Base-by-base conservation (phyloP, 1,140 invertebrate genomes). In the Leptinotarsa texana region DNA sequence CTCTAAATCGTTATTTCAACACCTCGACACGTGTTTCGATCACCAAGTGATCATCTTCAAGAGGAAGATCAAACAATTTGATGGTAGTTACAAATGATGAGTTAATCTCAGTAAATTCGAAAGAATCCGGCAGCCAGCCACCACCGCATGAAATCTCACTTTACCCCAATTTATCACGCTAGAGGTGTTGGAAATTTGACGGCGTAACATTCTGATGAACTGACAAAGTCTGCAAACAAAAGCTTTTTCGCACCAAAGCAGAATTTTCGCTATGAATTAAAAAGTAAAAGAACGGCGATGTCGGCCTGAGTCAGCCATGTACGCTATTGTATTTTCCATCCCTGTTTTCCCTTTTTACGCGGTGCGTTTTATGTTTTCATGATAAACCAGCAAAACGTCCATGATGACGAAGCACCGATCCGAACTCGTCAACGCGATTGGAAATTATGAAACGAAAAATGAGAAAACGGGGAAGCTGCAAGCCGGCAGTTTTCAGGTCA, bases 281-380 rank as follows among this genome's bases (percentile, higher is more conserved):
- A 57, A 57, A 57, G 51, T 57, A 57, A 57, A 57, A 57, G 51
- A 57, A n/a, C 51, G 51, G n/a, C 51, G 51, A 57, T 57, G 51
- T 17, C 51, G 51, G 4, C 51, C 51, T 57, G 51, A 57, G 51
- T 57, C 51, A 57, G 51, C 51, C n/a, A 18, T 57, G n/a, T 57
- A 57, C 51, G 51, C n/a, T 57, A 18, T 57, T 57, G 15, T n/a
- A 17, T 57, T 57, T 57, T 57, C 51, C 51, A 42, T 42, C 33
- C 33, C 33, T 8, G 51, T 15, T 18, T 17, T n/a, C n/a, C 51
- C 27, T 6, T 57, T 57, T 57, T 6, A 57, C 15, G 17, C 51
- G 51, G 15, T 57, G 51, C 51, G 51, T 57, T 57, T 57, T 57
- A 57, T 57, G 51, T 57, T 57, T 57, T 6, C 51, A 57, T 57